Evolutionary conservation across 2,113 vertebrate species (phyloP), one percentile per base, ranked within the genome.

Genomic region (Quiscalus mexicanus): DNA sequence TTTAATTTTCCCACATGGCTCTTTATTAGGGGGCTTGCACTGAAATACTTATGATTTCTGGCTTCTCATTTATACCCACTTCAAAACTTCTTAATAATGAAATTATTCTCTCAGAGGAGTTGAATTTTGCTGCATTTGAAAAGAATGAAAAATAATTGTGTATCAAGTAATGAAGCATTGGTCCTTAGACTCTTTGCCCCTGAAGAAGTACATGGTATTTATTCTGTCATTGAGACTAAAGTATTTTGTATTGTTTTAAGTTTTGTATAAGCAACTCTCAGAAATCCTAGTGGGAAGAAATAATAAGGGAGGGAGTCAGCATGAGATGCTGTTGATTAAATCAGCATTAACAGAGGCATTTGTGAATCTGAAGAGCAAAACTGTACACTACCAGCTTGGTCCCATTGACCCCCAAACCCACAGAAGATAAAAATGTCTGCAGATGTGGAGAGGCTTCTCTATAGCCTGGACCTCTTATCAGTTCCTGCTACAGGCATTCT

Each of bases 21-120:
- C 30, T 78, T 81, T 68, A 44, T 80, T 77, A 93, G 27, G 52
- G 19, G 12, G 19, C n/a, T 91, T 81, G 45, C 31, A 76, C 31
- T 52, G 44, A 87, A 90, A 59, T 35, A 9, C 15, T 73, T 80
- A 31, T 53, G 17, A 44, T 87, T 64, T 41, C 56, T 59, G 44
- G 24, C 22, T 88, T 73, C 63, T 87, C 2, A 2, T 71, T 84
- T 78, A 62, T 68, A 71, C 24, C 39, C 15, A n/a, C 49, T 70
- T 93, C 60, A 95, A 95, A 92, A 15, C 24, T 63, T 75, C 53
- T 69, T 82, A 81, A 81, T 90, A 67, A 74, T 24, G 60, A 78
- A 88, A 86, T 81, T 84, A 19, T 92, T 31, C 30, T 47, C 24
- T 69, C 71, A 83, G 33, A 92, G 78, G 35, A 71, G 53, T 63